These are phyloP conservation scores for Crenichthys baileyi DNA, from an alignment of 2,797 vertebrate species.

Conservation along the genomic window DNA sequence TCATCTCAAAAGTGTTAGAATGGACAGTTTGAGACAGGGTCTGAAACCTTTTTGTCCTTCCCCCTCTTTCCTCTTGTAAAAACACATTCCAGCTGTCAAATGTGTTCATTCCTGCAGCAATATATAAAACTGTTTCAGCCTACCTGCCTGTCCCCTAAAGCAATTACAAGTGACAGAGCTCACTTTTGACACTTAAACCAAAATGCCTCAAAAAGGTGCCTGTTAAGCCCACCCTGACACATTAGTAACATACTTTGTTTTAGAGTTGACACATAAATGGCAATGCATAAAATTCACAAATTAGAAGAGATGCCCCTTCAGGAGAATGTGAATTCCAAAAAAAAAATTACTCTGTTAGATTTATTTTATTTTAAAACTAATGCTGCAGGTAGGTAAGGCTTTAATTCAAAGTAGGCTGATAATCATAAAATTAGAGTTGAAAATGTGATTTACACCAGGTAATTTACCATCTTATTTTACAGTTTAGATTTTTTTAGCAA, in stretches of 20 bases:
- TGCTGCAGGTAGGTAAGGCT: neutral
- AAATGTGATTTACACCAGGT: neutral
- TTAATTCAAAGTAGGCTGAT: neutral
- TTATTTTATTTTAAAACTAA: neutral
- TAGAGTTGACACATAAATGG: slow-evolving; percentile 6
- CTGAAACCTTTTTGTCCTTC: slow-evolving; percentile 3
- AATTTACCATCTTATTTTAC: neutral
- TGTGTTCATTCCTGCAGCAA: slow-evolving; percentile 42
- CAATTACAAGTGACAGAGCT: slow-evolving; percentile 43
- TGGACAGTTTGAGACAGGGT: slow-evolving; percentile 16
- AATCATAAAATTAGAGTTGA: neutral
- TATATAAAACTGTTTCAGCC: slow-evolving; percentile 49
- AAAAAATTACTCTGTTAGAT: neutral
- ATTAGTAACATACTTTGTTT: slow-evolving; percentile 33
- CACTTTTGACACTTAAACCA: slow-evolving; percentile 38
- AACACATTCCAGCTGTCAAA: slow-evolving; percentile 67
- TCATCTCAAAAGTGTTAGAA: slow-evolving; percentile 19
- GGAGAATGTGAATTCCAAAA: neutral
- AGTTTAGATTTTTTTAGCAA: neutral
- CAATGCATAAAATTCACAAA: slow-evolving; percentile 13
- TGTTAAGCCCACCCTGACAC: slow-evolving; percentile 40
- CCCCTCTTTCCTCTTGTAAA: slow-evolving; percentile 3
- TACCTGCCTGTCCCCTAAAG: slow-evolving; percentile 60
- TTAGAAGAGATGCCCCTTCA: slow-evolving; percentile 13
- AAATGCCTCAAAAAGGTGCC: slow-evolving; percentile 12